These are phyloP conservation scores for Antigone vipio DNA, from an alignment of 2,113 vertebrate genomes.

Conservation along the genomic window DNA sequence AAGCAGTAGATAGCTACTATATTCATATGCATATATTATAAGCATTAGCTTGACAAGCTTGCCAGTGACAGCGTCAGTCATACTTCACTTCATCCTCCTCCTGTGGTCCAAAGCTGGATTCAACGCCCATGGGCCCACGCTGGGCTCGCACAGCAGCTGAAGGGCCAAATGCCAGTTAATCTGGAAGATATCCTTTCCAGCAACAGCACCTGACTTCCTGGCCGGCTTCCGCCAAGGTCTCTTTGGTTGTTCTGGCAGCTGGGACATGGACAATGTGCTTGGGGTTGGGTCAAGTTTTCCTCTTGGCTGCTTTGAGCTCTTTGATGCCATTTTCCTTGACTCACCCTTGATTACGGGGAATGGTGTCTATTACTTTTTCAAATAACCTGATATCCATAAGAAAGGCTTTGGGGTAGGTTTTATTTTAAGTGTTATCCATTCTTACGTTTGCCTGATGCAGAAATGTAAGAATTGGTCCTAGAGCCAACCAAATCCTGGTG, in stretches of 20 bases:
- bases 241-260: slow-evolving; percentile 41
- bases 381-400: slow-evolving; percentile 52
- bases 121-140: background rate
- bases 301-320: slow-evolving; percentile 42
- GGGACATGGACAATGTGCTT: background rate
- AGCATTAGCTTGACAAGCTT: slow-evolving; percentile 29
- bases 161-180: slow-evolving; percentile 46
- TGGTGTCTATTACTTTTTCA: slow-evolving; percentile 58
- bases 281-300: slow-evolving; percentile 57
- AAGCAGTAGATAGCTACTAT: background rate
- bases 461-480: slow-evolving; percentile 57
- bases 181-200: slow-evolving; percentile 42
- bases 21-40: background rate
- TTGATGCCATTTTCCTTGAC: slow-evolving; percentile 62
- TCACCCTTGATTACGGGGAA: slow-evolving; percentile 46
- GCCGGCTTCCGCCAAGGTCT: background rate
- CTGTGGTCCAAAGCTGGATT: slow-evolving; percentile 50
- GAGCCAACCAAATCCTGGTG: slow-evolving; percentile 51
- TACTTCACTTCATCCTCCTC: slow-evolving; percentile 40
- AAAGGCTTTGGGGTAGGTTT: slow-evolving; percentile 55
- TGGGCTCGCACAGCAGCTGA: slow-evolving; percentile 31
- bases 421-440: slow-evolving; percentile 33
- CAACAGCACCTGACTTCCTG: slow-evolving; percentile 62
- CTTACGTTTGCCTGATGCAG: background rate
- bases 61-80: slow-evolving; percentile 1